Evolutionary conservation across 2,113 vertebrate genomes (phyloP), one percentile per base, ranked within the genome.

Genomic region (Castor canadensis): DNA sequence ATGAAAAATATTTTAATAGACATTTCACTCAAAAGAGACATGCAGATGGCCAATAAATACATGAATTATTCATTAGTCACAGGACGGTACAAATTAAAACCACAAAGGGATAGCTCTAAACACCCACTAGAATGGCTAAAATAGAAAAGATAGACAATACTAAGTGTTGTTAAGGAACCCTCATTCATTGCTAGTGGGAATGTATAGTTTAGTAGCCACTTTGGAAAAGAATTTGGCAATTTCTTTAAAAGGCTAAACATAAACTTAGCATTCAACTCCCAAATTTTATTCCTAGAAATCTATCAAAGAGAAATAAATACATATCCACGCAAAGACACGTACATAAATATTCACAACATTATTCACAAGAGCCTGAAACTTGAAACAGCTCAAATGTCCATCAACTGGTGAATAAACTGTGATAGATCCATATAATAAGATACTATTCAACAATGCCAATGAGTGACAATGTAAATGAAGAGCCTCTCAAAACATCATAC

Each of bases 271-370:
- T 43, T 94, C 40, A 77, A 71, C 58, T 24, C 54, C 64, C n/a
- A 87, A 94, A 96, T 97, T 67, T 32, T 7, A 64, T 30, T 87
- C 30, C 67, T 73, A 58, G 43, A 60, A 95, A n/a, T 54, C 80
- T 87, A 76, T 26, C 32, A 72, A 95, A 71, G 45, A 95, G 26
- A 86, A 89, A 83, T 47, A 80, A 85, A 94, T 72, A 69, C 28
- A 91, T n/a, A 26, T 22, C 49, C 32, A 24, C 56, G 28, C n/a
- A 75, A 89, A 89, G 84, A 87, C 40, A 73, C 52, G 40, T 64
- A 58, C 38, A 77, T 45, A 92, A 81, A 82, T 69, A 69, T 38
- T 84, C 85, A 76, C 52, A 87, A n/a, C 1, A 38, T 66, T 66
- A 64, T 43, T 72, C 60, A 56, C 12, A 7, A 26, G 12, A 94